Evolutionary conservation across 2,888 invertebrate genomes (phyloP).

Genomic region (Erannis defoliaria): DNA sequence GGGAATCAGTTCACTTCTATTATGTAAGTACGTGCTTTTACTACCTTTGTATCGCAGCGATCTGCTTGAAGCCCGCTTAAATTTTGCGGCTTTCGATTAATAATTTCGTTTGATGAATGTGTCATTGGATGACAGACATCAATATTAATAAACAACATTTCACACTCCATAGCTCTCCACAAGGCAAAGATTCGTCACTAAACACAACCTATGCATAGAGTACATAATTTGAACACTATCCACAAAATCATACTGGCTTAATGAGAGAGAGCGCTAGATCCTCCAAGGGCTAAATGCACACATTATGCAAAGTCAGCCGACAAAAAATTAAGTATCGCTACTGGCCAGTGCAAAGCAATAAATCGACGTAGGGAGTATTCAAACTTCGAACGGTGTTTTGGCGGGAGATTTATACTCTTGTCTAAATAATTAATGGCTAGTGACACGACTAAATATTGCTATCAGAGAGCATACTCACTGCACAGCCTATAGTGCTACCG

Average conservation of each 20-base stretch:
- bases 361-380: slow-evolving; percentile 13
- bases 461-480: slow-evolving; percentile 14
- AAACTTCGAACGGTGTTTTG: slow-evolving; percentile 17
- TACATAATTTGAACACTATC: not conserved
- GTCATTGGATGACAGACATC: not conserved
- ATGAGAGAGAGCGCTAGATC: too few species aligned
- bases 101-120: not conserved
- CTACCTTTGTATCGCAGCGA: slow-evolving; percentile 24
- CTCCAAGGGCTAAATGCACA: too few species aligned
- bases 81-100: not conserved
- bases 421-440: slow-evolving; percentile 20
- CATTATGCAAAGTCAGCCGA: not conserved
- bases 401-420: slow-evolving; percentile 19
- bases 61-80: slow-evolving; percentile 4
- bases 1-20: slow-evolving; percentile 51
- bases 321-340: not conserved
- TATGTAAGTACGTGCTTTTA: slow-evolving; percentile 46
- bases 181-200: too few species aligned
- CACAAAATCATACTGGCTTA: not conserved
- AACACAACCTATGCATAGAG: not conserved
- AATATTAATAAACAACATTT: too few species aligned
- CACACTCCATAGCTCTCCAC: too few species aligned
- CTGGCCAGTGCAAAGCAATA: slow-evolving; percentile 7
- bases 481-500: not conserved
- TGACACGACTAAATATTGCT: slow-evolving; percentile 15